Evolutionary conservation across 2,888 invertebrate species (phyloP), one percentile per base, ranked within the genome.

Genomic region (Scaptodrosophila latifasciaeformis): DNA sequence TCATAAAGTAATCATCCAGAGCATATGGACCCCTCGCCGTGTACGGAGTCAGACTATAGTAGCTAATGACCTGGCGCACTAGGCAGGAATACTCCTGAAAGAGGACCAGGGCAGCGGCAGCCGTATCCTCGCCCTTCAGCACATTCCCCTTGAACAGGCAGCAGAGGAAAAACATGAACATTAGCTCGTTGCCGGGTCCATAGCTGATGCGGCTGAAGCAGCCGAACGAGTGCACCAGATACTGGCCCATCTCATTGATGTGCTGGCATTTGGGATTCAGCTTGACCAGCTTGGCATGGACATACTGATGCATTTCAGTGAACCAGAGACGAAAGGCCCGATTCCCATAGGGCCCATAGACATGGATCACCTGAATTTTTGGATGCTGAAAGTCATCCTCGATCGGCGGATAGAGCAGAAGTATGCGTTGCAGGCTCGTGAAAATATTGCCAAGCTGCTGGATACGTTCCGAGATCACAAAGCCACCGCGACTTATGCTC

Each of bases 21-120:
- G 97, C 96, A 96, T 97, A 98, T 10, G 97, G 98, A 2, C 98
- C 99, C 77, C 97, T 97, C 84, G 96, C 96, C 5, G 98, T 98
- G 0, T 98, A 98, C 5, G 99, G 97, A 86, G 99, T 97, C 96
- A 99, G 97, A 70, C 96, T 89, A 84, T 98, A 99, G 1, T 90
- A 92, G 58, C 90, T 88, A 86, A 99, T 97, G 45, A 99, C 88
- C 77, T 92, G 92, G 59, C 99, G 90, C 12, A 91, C 93, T 62
- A 99, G 88, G 34, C 90, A 87, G 62, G 99, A 84, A 86, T 99
- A 99, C 72, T 94, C 93, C 71, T 78, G 82, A 42, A 82, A 86
- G 0, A 86, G 64, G 21, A 78, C 47, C 7, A 86, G 50, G 0
- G 94, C 96, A 15, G 92, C 91, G 2, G 96, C 92, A 47, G 91